phyloP scores from a whole-genome alignment of 2,888 invertebrate species.

The Apotomis betuletana region DNA sequence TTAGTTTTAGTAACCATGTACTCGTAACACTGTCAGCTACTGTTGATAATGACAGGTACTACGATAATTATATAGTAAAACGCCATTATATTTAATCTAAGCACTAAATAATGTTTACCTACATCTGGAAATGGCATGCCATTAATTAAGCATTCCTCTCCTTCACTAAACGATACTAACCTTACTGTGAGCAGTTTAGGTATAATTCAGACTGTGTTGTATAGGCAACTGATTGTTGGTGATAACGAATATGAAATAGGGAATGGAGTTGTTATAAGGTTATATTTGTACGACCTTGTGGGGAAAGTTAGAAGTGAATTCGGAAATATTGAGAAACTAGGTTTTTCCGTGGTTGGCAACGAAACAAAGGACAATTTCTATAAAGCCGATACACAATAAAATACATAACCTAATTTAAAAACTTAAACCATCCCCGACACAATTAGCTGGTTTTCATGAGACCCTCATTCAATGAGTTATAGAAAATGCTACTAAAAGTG shows the following conservation, averaged over 20 bases:
- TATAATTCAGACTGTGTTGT: background rate
- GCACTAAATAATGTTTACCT: constrained; percentile 21
- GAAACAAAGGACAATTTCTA: no score
- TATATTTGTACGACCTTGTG: background rate
- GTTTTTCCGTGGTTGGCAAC: no score
- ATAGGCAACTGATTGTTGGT: constrained; percentile 5
- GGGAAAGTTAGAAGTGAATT: background rate
- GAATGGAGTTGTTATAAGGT: constrained; percentile 12
- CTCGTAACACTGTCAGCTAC: no score
- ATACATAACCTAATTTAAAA: no score
- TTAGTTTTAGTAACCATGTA: no score
- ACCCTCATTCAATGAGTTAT: no score
- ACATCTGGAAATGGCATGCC: constrained; percentile 25
- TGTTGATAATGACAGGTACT: background rate
- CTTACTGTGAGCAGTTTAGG: background rate
- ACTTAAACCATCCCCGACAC: no score
- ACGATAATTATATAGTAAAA: background rate
- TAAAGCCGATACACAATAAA: no score
- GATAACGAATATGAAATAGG: constrained; percentile 19
- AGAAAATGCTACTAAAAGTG: no score
- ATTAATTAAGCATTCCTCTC: constrained; percentile 16
- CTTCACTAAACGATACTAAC: background rate
- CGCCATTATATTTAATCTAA: constrained; percentile 12
- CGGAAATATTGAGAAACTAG: no score
- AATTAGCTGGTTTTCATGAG: no score